Evolutionary conservation across 53 echinoderm and acorn worm genomes (phyloP), one percentile per base, ranked within the genome.

Genomic region (Zoroaster sp.): DNA sequence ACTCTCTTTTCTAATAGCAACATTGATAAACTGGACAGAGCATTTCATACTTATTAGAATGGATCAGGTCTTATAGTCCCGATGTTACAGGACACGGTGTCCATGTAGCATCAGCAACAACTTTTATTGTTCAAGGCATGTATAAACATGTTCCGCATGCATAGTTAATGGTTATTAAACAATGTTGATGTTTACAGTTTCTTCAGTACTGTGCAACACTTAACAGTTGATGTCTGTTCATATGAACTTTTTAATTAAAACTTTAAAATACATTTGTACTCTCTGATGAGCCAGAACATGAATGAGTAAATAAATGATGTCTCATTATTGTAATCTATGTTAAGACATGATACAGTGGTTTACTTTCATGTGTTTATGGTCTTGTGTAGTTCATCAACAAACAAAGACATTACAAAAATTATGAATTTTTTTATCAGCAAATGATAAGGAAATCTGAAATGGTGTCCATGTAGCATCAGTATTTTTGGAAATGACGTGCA

Each of bases 391-490:
- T 46, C 1, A 3, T 46, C 47, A 46, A 46, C 47, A 1, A 46
- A 46, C 77, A 77, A 23, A 77, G 3, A 77, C 23, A 21, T 77
- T 47, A 53, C 49, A 33, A 77, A 3, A 33, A 21, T 0, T 35
- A 47, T 77, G 31, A 25, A 0, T 35, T 77, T 47, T 31, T 77
- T 78, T 18, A 78, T 25, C 33, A 54, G 55, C 37, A 78, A 51
- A 37, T 78, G 30, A 78, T 52, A 37, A 78, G 55, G 49, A 78
- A 78, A 78, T 78, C 12, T 78, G 78, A 78, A 78, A 78, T 78
- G 78, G 78, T 78, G 78, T 78, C 78, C 78, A 78, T 78, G 78
- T 78, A 78, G 78, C 78, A 78, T 78, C 78, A 54, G 51, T 25
- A 78, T 17, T 51, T 78, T 20, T 78, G 55, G 52, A 54, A 78